phyloP scores from a whole-genome alignment of 1,140 invertebrate genomes.

The Zaprionus ornatus region DNA sequence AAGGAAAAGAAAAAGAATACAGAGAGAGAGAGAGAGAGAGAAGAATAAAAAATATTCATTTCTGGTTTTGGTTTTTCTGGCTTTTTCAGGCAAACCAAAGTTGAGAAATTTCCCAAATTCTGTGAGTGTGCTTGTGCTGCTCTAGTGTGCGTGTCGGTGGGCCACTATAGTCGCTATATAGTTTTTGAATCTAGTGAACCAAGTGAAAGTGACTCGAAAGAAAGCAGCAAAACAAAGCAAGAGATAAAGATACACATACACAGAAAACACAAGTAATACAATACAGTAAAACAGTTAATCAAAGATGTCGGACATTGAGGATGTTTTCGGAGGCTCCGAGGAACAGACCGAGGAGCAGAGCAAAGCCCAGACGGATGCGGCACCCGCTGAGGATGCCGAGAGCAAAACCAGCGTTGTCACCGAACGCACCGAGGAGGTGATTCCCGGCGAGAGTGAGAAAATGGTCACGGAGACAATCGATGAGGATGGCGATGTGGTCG shows the following conservation, averaged over 20 bases:
- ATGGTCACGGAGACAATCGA: slow-evolving; percentile 79
- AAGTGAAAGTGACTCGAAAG: slow-evolving; percentile 70
- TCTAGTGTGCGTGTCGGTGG: slow-evolving; percentile 52
- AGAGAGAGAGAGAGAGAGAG: slow-evolving; percentile 17
- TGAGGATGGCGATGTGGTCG: slow-evolving; percentile 80
- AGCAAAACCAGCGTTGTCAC: slow-evolving; percentile 72
- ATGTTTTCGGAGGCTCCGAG: slow-evolving; percentile 62
- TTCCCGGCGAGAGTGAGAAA: slow-evolving; percentile 74
- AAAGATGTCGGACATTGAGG: slow-evolving; percentile 80
- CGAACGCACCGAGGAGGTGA: slow-evolving; percentile 69
- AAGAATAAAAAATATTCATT: slow-evolving; percentile 47
- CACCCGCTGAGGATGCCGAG: slow-evolving; percentile 45
- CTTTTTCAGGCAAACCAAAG: slow-evolving; percentile 48
- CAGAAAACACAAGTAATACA: slow-evolving; percentile 25
- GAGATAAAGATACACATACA: slow-evolving; percentile 15
- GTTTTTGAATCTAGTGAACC: slow-evolving; percentile 49
- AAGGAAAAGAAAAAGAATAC: slow-evolving; percentile 1
- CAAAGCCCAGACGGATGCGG: slow-evolving; percentile 17
- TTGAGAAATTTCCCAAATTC: slow-evolving; percentile 52
- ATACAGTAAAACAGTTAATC: slow-evolving; percentile 25
- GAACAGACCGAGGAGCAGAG: slow-evolving; percentile 42
- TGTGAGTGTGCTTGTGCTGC: slow-evolving; percentile 23
- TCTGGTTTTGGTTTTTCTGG: slow-evolving; percentile 33
- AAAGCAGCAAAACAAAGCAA: slow-evolving; percentile 30
- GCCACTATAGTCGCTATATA: slow-evolving; percentile 59